Percentiles rank a stretch among this genome's conserved stretches.
These are phyloP conservation scores for Drosophila tristis DNA, from an alignment of 1,140 invertebrate genomes.

Conservation along the genomic window DNA sequence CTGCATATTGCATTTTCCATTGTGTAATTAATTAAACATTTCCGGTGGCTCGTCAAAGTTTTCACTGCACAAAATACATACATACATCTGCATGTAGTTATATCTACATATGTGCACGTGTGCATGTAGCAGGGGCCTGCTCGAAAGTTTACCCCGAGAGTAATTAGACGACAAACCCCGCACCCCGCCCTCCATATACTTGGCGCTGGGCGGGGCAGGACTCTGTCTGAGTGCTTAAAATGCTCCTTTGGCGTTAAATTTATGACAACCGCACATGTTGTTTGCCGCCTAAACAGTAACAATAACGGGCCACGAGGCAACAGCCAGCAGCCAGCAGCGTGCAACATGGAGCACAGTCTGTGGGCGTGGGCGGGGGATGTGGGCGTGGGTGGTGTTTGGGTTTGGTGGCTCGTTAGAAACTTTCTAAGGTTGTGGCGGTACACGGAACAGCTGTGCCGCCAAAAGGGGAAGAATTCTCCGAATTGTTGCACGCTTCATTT, in stretches of 20 bases:
- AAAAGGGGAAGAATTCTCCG: conserved; percentile 64
- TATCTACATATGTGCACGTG: conserved; percentile 20
- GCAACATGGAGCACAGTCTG: conserved; percentile 17
- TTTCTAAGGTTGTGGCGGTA: conserved; percentile 56
- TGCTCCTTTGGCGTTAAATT: conserved; percentile 76
- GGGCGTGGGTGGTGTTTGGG: conserved; percentile 1
- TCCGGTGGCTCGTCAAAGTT: conserved; percentile 38
- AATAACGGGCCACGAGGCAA: conserved; percentile 28
- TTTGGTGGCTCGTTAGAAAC: conserved; percentile 50
- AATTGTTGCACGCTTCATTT: conserved; percentile 59
- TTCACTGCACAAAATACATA: conserved; percentile 4
- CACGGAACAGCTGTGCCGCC: conserved; percentile 71
- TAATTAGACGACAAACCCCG: conserved; percentile 72
- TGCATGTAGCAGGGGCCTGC: conserved; percentile 11
- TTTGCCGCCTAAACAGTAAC: conserved; percentile 60
- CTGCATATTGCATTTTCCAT: conserved; percentile 39
- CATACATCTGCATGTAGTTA: conserved; percentile 3
- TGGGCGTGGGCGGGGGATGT: not conserved
- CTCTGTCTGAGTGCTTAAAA: conserved; percentile 64
- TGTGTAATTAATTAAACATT: conserved; percentile 39
- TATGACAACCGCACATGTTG: conserved; percentile 79
- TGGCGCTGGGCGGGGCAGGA: not conserved
- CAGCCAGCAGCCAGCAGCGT: conserved; percentile 28
- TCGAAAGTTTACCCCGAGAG: conserved; percentile 60
- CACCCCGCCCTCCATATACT: not conserved